Conservation (phyloP, 2,797 vertebrate genomes). For the Darevskia mixta region DNA sequence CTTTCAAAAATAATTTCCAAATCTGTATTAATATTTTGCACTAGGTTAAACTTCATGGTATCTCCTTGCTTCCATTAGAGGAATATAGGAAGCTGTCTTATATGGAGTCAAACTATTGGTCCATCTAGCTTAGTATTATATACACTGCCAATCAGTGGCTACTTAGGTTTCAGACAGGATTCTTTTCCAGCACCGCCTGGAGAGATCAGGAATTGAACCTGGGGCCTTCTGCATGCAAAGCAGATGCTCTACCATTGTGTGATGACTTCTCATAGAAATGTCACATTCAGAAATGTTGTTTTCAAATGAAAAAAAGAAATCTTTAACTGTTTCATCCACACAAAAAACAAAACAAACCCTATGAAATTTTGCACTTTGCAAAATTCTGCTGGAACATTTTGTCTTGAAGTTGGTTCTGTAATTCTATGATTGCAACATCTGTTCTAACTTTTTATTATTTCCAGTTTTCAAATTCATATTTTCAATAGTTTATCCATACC, state of each 20-base stretch:
- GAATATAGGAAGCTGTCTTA: too few relatives aligned
- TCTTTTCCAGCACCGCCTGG: too few relatives aligned
- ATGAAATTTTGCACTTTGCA: not conserved
- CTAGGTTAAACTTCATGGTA: not conserved
- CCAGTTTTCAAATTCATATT: not conserved
- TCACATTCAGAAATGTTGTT: not conserved
- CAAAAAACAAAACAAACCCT: not conserved
- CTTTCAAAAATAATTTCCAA: not conserved
- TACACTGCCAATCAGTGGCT: too few relatives aligned
- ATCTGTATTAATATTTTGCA: not conserved
- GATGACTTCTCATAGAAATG: not conserved
- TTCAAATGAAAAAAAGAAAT: not conserved
- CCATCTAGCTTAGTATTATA: too few relatives aligned
- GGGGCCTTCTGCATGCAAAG: too few relatives aligned
- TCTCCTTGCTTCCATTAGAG: not conserved
- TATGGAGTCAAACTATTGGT: too few relatives aligned
- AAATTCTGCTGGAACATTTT: not conserved
- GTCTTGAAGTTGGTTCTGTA: not conserved
- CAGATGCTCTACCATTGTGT: too few relatives aligned
- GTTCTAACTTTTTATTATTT: not conserved
- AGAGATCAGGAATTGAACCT: too few relatives aligned
- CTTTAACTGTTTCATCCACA: not conserved
- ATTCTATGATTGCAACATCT: not conserved
- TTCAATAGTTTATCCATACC: too few relatives aligned
- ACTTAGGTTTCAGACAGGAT: too few relatives aligned